Evolutionary conservation across 1,140 invertebrate species (phyloP).

Genomic region (Bacillus rossius): DNA sequence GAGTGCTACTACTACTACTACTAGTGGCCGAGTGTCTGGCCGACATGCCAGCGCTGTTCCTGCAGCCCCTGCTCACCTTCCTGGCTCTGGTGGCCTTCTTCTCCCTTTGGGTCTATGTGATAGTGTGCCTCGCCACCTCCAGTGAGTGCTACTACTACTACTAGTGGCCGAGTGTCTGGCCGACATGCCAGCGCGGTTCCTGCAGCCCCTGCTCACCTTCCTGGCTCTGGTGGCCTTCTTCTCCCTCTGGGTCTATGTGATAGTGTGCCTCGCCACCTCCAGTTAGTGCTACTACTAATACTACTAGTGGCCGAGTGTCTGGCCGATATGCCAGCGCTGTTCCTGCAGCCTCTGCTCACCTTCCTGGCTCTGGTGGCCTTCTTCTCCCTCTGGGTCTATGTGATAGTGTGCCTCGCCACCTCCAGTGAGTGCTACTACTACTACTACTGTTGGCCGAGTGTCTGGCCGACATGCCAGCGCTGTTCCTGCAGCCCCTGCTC

Average conservation of each 20-base stretch:
- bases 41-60: slow-evolving; percentile 75
- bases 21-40: too few species aligned
- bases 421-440: slow-evolving; percentile 64
- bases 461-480: slow-evolving; percentile 72
- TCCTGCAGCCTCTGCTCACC: slow-evolving; percentile 83
- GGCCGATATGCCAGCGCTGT: slow-evolving; percentile 75
- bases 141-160: too few species aligned
- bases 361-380: slow-evolving; percentile 73
- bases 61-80: slow-evolving; percentile 86
- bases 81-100: slow-evolving; percentile 71
- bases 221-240: slow-evolving; percentile 71
- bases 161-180: too few species aligned
- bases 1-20: too few species aligned
- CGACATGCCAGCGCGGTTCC: slow-evolving; percentile 75
- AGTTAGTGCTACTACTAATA: too few species aligned
- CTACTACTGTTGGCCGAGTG: too few species aligned
- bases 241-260: slow-evolving; percentile 76
- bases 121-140: slow-evolving; percentile 63
- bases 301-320: too few species aligned
- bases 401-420: slow-evolving; percentile 66
- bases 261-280: slow-evolving; percentile 63
- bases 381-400: slow-evolving; percentile 77
- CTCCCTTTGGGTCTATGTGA: slow-evolving; percentile 76
- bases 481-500: slow-evolving; percentile 82
- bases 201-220: slow-evolving; percentile 86